Base-by-base conservation (phyloP, 1,140 invertebrate species). In the Latrodectus geometricus region DNA sequence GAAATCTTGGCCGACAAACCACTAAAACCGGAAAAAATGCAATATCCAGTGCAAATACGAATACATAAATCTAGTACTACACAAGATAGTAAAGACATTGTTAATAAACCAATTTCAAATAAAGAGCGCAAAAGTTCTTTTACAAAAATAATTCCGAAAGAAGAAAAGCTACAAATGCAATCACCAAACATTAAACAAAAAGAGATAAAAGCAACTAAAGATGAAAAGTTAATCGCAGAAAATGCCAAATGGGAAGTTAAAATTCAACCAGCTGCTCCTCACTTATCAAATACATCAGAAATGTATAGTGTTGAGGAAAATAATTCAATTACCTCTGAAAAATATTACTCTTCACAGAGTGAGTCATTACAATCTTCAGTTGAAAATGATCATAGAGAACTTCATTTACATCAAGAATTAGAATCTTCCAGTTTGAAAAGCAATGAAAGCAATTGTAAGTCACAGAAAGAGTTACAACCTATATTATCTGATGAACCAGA, bases 401-500 rank as follows among this genome's bases (percentile, higher is more conserved):
- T 35, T 52, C 54, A 20, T 11, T 56, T 48, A 49, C 8, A 68
- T 23, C n/a, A 15, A 75, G 81, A 83, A 5, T 4, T 15, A 3
- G 76, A 80, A 75, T 66, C 56, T 17, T 17, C n/a, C 48, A 4
- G 50, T 11, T 49, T 61, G 7, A 75, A 84, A 76, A 70, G 14
- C 52, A 35, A 77, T 68, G 74, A 86, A 48, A 80, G 56, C 21
- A 70, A 20, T 50, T 66, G 52, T 23, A 86, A 70, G 77, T 12
- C 9, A 14, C 15, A 23, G 9, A 77, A 79, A 61, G 84, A 78
- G 48, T 9, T 12, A 14, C 75, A 65, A 72, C 20, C 75, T 21
- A 17, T 66, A 56, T 20, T 68, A 9, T 78, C 74, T 68, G 94
- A 95, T 79, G 94, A 95, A 73, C 85, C 85, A 69, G 94, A 95